A percentile compares a stretch with the other conserved stretches of the same genome.
These are phyloP conservation scores for Timandra comae DNA, from an alignment of 2,888 invertebrate species.

Conservation along the genomic window DNA sequence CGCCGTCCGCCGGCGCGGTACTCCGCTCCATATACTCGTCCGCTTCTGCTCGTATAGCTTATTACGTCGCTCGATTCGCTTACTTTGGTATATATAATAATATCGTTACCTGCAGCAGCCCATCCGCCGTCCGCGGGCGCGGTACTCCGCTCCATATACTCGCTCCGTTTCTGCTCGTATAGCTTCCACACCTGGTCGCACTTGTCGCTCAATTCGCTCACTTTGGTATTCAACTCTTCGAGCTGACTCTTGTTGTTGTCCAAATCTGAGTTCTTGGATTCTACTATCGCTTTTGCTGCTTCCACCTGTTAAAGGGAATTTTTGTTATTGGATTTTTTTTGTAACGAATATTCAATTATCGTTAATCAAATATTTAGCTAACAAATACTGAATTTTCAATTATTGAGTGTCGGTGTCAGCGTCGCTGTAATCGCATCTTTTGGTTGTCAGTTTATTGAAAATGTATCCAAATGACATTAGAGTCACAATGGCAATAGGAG, in stretches of 20 bases:
- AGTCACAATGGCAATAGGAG: too few species aligned
- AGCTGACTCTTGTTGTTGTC: slow-evolving; percentile 87
- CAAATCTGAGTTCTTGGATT: slow-evolving; percentile 86
- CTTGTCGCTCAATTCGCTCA: slow-evolving; percentile 80
- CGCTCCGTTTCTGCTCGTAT: slow-evolving; percentile 80
- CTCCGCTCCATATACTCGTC: slow-evolving; percentile 46
- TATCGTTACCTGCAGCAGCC: slow-evolving; percentile 34
- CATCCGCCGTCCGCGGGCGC: slow-evolving; percentile 61
- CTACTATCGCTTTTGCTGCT: slow-evolving; percentile 86
- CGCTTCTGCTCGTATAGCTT: slow-evolving; percentile 80
- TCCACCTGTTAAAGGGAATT: slow-evolving; percentile 72
- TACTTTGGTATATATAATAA: not conserved
- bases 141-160: slow-evolving; percentile 48
- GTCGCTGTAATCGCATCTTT: too few species aligned
- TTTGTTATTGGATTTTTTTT: too few species aligned
- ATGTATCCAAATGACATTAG: too few species aligned
- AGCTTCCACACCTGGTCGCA: slow-evolving; percentile 67
- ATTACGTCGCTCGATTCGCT: too few species aligned
- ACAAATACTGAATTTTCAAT: too few species aligned
- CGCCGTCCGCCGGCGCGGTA: slow-evolving; percentile 59
- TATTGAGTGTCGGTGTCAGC: too few species aligned
- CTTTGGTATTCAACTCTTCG: slow-evolving; percentile 82
- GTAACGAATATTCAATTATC: too few species aligned
- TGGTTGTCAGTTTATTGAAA: too few species aligned
- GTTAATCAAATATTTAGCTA: too few species aligned